Percentiles rank a stretch among this genome's conserved stretches.
Evolutionary conservation across 1,140 invertebrate genomes (phyloP).

Genomic region (Mamestra configurata): DNA sequence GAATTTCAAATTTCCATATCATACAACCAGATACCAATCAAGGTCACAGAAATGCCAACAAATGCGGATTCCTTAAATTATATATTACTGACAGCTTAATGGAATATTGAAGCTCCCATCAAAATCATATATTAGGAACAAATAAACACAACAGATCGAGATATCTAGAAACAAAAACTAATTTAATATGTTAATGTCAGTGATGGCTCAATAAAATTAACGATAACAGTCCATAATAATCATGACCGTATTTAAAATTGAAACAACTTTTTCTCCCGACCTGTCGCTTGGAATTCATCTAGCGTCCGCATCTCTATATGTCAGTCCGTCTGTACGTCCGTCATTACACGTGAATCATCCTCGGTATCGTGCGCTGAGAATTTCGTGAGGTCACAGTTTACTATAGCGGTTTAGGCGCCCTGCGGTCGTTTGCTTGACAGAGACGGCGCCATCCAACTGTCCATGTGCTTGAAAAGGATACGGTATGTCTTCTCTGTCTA

Average conservation of each 20-base stretch:
- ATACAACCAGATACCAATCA: slow-evolving; percentile 35
- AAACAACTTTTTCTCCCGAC: slow-evolving; percentile 60
- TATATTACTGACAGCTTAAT: slow-evolving; percentile 56
- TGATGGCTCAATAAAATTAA: slow-evolving; percentile 73
- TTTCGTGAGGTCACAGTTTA: slow-evolving; percentile 87
- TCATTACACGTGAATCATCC: slow-evolving; percentile 84
- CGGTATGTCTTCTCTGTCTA: slow-evolving; percentile 70
- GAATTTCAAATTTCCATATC: slow-evolving; percentile 29
- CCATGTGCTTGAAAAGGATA: slow-evolving; percentile 63
- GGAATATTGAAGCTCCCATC: slow-evolving; percentile 44
- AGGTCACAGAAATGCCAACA: slow-evolving; percentile 35
- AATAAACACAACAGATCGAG: slow-evolving; percentile 39
- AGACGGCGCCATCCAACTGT: slow-evolving; percentile 64
- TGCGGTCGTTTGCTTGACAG: slow-evolving; percentile 76
- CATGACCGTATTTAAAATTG: slow-evolving; percentile 54
- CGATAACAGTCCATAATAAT: slow-evolving; percentile 61
- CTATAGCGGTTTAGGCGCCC: slow-evolving; percentile 85
- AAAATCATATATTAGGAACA: slow-evolving; percentile 50
- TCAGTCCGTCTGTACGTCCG: slow-evolving; percentile 72
- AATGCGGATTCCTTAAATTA: slow-evolving; percentile 29
- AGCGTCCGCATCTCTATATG: slow-evolving; percentile 74
- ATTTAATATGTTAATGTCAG: slow-evolving; percentile 65
- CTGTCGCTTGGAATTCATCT: slow-evolving; percentile 73
- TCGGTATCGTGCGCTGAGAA: slow-evolving; percentile 79
- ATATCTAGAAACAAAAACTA: slow-evolving; percentile 56